These are phyloP conservation scores for Isichthys henryi DNA, from an alignment of 2,113 vertebrate species.

Conservation along the genomic window DNA sequence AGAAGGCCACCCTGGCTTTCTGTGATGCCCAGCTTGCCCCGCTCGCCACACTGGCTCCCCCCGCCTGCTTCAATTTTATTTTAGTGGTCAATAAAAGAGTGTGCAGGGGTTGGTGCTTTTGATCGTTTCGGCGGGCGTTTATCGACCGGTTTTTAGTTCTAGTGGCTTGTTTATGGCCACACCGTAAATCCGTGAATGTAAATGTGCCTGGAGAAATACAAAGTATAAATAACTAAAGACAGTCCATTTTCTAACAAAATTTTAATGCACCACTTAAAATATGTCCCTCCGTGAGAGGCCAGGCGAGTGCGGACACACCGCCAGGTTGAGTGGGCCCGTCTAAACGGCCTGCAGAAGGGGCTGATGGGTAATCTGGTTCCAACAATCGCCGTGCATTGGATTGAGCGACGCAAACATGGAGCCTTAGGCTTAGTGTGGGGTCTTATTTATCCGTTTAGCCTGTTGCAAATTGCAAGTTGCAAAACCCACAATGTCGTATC, in stretches of 20 bases:
- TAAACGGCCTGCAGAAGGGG: not conserved
- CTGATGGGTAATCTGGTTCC: not conserved
- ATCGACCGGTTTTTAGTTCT: constrained; percentile 41
- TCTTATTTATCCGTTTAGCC: not conserved
- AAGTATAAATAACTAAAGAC: constrained; percentile 41
- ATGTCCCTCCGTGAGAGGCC: constrained; percentile 17
- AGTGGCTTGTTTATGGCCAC: constrained; percentile 33
- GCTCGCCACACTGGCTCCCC: constrained; percentile 8
- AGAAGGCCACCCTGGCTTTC: not conserved
- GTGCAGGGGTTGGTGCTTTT: constrained; percentile 34
- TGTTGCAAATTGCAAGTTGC: not conserved
- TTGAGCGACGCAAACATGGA: not conserved
- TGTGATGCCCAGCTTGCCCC: not conserved
- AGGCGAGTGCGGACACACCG: constrained; percentile 5
- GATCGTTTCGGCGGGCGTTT: constrained; percentile 36
- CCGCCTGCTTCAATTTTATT: constrained; percentile 31
- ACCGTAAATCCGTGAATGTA: constrained; percentile 43
- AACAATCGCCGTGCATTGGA: not conserved
- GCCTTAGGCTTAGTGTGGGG: not conserved
- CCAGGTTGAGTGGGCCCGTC: constrained; percentile 14
- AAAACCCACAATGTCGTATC: not conserved
- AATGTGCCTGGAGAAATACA: constrained; percentile 36
- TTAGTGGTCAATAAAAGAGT: constrained; percentile 44
- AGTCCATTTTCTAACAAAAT: constrained; percentile 34
- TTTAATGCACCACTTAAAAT: constrained; percentile 33